Evolutionary conservation across 2,797 vertebrate species (phyloP).

Genomic region (Rhinophrynus dorsalis): DNA sequence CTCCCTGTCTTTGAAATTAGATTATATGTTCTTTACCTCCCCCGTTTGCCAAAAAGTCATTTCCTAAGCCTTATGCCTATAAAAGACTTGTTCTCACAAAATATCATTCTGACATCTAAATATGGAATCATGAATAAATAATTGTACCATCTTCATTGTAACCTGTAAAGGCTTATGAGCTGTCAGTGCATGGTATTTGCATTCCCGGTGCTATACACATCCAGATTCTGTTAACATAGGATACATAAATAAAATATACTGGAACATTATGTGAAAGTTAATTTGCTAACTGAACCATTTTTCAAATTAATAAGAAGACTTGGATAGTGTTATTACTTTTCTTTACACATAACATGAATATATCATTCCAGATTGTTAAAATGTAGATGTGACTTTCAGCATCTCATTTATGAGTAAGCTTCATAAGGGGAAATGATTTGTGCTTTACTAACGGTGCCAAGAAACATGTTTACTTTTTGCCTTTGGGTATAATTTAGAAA

Average conservation of each 20-base stretch:
- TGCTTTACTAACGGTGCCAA: conserved; percentile 1
- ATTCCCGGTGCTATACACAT: neutral
- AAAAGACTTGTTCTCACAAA: neutral
- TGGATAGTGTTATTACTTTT: neutral
- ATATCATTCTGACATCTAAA: conserved; percentile 7
- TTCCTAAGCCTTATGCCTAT: conserved; percentile 3
- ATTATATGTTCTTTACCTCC: neutral
- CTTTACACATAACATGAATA: neutral
- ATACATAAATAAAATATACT: neutral
- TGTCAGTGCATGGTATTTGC: conserved; percentile 18
- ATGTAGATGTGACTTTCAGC: neutral
- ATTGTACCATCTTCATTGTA: conserved; percentile 17
- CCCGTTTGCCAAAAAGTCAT: conserved; percentile 23
- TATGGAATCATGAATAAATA: conserved; percentile 26
- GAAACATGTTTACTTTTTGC: neutral
- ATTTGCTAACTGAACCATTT: neutral
- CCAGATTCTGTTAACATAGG: neutral
- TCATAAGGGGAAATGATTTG: conserved; percentile 1
- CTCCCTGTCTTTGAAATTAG: too few relatives aligned
- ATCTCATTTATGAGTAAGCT: neutral
- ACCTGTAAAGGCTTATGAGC: conserved; percentile 6
- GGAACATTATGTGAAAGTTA: neutral
- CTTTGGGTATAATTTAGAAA: conserved; percentile 1
- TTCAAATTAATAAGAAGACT: neutral
- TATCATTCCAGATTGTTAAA: conserved; percentile 2